Conservation (phyloP, 2,888 invertebrate genomes). For the Ceramica pisi region DNA sequence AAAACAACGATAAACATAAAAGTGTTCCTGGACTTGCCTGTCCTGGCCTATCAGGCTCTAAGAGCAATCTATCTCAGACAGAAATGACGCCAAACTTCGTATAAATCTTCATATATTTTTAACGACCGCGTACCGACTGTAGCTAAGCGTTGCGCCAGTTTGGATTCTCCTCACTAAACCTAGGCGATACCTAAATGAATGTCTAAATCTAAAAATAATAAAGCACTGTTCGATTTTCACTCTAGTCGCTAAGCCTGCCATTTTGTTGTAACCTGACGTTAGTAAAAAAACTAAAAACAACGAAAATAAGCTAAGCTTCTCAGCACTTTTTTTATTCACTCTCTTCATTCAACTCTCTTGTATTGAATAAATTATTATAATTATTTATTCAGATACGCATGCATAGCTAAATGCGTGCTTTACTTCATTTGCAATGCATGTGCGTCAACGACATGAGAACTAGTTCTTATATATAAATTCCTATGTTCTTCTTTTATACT, state of each 20-base stretch:
- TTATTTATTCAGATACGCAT: conserved; percentile 11
- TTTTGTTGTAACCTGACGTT: neutral
- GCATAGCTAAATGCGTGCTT: neutral
- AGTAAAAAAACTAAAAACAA: neutral
- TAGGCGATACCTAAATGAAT: no score
- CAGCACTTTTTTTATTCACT: neutral
- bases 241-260: neutral
- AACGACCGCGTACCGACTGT: no score
- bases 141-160: no score
- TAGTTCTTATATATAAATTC: conserved; percentile 4
- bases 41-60: no score
- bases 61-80: no score
- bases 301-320: neutral
- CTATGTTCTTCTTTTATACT: neutral
- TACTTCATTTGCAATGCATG: conserved; percentile 20
- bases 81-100: no score
- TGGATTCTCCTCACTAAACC: no score
- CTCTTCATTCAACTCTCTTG: neutral
- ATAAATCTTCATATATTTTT: no score
- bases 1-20: neutral
- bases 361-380: conserved; percentile 11
- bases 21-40: neutral
- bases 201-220: neutral
- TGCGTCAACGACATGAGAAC: conserved; percentile 1
- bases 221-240: neutral